Percentiles rank a stretch among this genome's conserved stretches.
Conservation (phyloP, 1,140 invertebrate species). For the Heliconius nattereri region DNA sequence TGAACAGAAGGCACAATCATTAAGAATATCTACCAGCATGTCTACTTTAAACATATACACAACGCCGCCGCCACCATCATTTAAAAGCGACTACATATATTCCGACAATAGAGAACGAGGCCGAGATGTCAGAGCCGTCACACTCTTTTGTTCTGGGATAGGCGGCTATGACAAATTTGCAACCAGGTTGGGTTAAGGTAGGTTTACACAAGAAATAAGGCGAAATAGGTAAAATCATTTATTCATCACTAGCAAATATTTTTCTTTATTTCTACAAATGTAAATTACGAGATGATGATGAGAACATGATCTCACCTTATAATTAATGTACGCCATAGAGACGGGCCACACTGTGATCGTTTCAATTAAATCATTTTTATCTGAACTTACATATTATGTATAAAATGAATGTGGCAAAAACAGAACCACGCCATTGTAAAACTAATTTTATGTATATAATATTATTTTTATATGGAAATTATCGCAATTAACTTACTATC, state of each 20-base stretch:
- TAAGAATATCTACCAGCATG: neutral
- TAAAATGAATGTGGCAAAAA: slow-evolving; percentile 10
- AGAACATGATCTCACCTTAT: neutral
- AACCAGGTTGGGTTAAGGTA: neutral
- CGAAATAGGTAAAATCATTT: too few relatives aligned
- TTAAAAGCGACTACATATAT: slow-evolving; percentile 15
- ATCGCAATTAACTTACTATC: too few relatives aligned
- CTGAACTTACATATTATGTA: neutral
- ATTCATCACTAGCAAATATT: too few relatives aligned
- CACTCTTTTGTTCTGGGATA: slow-evolving; percentile 13
- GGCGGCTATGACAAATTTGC: slow-evolving; percentile 26
- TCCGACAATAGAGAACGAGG: slow-evolving; percentile 18
- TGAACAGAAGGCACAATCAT: neutral
- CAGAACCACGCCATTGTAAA: neutral
- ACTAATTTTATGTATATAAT: neutral
- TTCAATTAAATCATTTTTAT: slow-evolving; percentile 44
- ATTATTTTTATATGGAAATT: too few relatives aligned
- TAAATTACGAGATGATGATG: neutral
- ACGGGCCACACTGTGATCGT: slow-evolving; percentile 42
- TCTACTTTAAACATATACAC: neutral
- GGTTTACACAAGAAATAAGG: neutral
- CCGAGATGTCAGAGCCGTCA: slow-evolving; percentile 16
- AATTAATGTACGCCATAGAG: neutral
- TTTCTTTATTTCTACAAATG: neutral
- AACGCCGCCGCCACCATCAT: neutral